Evolutionary conservation across 2,888 invertebrate genomes (phyloP).

Genomic region (Lampropteryx suffumata): DNA sequence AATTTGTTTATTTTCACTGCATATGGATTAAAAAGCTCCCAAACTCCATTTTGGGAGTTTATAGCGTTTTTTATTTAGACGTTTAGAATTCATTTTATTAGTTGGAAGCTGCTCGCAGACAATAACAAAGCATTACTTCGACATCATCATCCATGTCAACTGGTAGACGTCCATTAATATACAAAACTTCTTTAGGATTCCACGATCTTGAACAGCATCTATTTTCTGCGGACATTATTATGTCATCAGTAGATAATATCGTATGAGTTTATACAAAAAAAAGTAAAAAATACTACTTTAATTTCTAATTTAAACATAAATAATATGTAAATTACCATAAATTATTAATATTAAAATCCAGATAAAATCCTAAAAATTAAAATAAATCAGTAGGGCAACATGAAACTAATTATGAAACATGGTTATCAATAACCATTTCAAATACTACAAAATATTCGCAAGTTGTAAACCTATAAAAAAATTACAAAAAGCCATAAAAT

Average conservation of each 20-base stretch:
- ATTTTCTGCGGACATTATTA: too few relatives aligned
- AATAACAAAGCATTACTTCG: slow-evolving; percentile 12
- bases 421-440: neutral
- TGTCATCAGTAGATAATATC: too few relatives aligned
- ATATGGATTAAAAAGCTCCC: slow-evolving; percentile 81
- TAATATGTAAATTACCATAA: too few relatives aligned
- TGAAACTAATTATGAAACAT: neutral
- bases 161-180: neutral
- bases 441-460: slow-evolving; percentile 1
- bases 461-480: slow-evolving; percentile 11
- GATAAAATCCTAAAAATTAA: too few relatives aligned
- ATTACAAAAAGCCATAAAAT: slow-evolving; percentile 10
- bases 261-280: too few relatives aligned
- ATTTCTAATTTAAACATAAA: too few relatives aligned
- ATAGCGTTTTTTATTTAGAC: slow-evolving; percentile 59
- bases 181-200: too few relatives aligned
- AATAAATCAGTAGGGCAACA: neutral
- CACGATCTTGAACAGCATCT: too few relatives aligned
- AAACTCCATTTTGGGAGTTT: slow-evolving; percentile 68
- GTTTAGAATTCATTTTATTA: slow-evolving; percentile 31
- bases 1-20: slow-evolving; percentile 74
- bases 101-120: slow-evolving; percentile 19
- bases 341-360: too few relatives aligned
- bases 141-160: neutral
- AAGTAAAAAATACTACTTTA: too few relatives aligned